Base-by-base conservation (phyloP, 1,140 invertebrate species). In the Nephila pilipes region DNA sequence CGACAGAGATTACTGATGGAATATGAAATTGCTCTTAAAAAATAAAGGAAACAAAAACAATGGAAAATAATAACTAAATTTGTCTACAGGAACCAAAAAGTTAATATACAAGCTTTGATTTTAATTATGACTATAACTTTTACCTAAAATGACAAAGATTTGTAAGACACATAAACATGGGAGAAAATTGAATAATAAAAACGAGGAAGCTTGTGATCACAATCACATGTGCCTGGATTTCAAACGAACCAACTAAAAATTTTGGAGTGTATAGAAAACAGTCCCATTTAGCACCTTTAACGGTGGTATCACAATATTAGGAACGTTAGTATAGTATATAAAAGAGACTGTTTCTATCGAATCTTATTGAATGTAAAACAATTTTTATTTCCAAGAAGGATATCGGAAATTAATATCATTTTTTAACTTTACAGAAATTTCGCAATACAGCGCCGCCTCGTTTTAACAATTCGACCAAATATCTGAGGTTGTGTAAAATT, bases 291-390 rank as follows among this genome's bases (percentile, higher is more conserved):
- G 91, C 91, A 93, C 91, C 91, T 55, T 36, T 75, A 58, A 87
- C 55, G 91, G 83, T 93, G 85, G 87, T 93, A 93, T 93, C 91
- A 93, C 91, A 93, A 87, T 87, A 87, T 87, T 93, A 93, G 91
- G 91, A 93, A 93, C 91, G 91, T 93, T 79, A 93, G 85, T 54
- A n/a, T 87, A 93, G 91, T 87, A 65, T 80, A 85, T 32, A 80
- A 65, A 85, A 57, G 91, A 87, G 83, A 87, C 91, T 93, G 91
- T 32, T 87, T 87, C 69, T 80, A 87, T 16, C 2, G 16, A 36
- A 60, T 22, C 22, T 1, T 60, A 20, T 60, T 60, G 16, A 20
- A 60, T 60, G 16, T 22, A 60, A 60, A 60, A n/a, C n/a, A 60
- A 60, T 60, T 60, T 22, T 60, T 16, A 60, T 60, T 20, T 60